Conservation (phyloP, 2,113 vertebrate genomes). For the Caranx melampygus region DNA sequence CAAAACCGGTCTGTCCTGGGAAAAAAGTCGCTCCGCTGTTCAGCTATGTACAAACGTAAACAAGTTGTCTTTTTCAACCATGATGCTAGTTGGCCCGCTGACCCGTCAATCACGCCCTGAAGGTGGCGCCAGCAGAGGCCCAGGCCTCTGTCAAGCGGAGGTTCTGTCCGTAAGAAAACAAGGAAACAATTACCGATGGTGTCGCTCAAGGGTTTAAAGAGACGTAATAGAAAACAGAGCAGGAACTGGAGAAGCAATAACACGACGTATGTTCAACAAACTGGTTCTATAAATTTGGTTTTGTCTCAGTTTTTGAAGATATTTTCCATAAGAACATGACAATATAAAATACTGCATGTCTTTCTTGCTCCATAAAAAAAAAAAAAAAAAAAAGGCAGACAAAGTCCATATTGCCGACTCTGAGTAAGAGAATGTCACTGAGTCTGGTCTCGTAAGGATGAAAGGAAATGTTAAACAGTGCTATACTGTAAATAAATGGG, state of each 20-base stretch:
- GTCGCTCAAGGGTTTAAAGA: background rate
- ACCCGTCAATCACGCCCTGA: background rate
- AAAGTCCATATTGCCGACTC: background rate
- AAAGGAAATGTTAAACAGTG: background rate
- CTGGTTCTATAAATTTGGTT: background rate
- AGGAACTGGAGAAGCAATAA: background rate
- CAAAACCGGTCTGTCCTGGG: background rate
- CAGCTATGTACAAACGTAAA: background rate
- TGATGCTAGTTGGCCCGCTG: background rate
- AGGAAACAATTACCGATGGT: background rate
- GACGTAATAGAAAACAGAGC: too few relatives aligned
- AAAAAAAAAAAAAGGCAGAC: background rate
- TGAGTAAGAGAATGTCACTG: background rate
- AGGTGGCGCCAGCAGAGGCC: background rate
- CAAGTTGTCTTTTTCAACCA: background rate
- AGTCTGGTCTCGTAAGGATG: background rate
- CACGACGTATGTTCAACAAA: background rate
- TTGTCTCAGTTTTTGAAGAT: background rate
- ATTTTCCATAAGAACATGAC: too few relatives aligned
- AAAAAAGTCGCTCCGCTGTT: background rate
- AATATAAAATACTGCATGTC: background rate
- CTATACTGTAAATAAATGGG: slow-evolving; percentile 1
- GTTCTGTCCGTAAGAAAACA: background rate
- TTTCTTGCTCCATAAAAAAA: background rate
- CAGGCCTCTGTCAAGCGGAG: background rate